These are phyloP conservation scores for Xiphophorus birchmanni DNA, from an alignment of 2,797 vertebrate genomes.

Conservation along the genomic window DNA sequence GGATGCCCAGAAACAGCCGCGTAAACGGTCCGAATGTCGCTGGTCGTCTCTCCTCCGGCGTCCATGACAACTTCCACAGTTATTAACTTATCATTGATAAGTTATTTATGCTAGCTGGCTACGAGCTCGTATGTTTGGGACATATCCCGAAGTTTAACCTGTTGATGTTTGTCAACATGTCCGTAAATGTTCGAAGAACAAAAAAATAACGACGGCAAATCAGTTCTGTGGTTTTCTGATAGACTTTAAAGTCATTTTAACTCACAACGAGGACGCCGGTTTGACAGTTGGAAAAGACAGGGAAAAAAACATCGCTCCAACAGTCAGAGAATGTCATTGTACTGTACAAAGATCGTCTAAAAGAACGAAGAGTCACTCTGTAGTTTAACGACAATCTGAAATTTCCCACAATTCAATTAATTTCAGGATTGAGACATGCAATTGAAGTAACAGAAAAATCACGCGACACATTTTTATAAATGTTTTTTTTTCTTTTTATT, in stretches of 20 bases:
- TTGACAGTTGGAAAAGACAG: not conserved
- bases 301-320: not conserved
- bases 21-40: not conserved
- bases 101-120: not conserved
- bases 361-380: not conserved
- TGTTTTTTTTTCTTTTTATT: not conserved
- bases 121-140: not conserved
- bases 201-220: not conserved
- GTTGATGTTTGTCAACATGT: not conserved
- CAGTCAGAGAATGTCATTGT: not conserved
- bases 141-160: conserved; percentile 8
- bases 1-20: not conserved
- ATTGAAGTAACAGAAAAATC: not conserved
- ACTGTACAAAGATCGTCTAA: conserved; percentile 48
- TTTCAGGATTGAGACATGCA: not conserved
- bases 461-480: not conserved
- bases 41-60: not conserved
- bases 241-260: too few relatives aligned
- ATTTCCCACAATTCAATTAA: not conserved
- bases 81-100: too few relatives aligned
- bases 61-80: conserved; percentile 41
- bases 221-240: not conserved
- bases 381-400: not conserved
- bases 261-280: not conserved
- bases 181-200: not conserved